Percentiles rank a stretch among this genome's conserved stretches.
Evolutionary conservation across 2,888 invertebrate species (phyloP).

Genomic region (Macrosoma leucophasiata): DNA sequence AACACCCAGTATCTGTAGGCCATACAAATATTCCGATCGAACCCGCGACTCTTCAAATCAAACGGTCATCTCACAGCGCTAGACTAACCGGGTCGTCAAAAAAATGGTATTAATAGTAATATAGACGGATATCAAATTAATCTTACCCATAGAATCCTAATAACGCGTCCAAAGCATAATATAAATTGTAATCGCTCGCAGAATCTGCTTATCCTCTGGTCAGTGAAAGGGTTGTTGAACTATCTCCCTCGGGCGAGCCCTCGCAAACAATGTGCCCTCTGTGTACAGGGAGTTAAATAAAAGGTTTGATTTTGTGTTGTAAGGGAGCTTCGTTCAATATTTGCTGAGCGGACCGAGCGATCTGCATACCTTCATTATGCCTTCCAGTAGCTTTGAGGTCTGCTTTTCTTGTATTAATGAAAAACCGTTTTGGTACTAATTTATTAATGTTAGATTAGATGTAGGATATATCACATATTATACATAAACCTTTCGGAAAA

Average conservation of each 20-base stretch:
- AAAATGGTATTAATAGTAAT: no score
- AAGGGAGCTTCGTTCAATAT: constrained; percentile 66
- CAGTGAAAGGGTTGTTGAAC: constrained; percentile 71
- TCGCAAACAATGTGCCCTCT: constrained; percentile 56
- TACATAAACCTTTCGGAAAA: no score
- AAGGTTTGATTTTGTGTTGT: constrained; percentile 76
- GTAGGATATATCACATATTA: no score
- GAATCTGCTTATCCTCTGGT: constrained; percentile 56
- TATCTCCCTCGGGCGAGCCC: constrained; percentile 50
- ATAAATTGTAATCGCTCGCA: constrained; percentile 43
- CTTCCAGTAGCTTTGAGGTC: constrained; percentile 31
- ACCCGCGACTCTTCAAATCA: no score
- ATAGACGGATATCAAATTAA: no score
- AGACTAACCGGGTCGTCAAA: no score
- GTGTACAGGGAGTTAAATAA: constrained; percentile 70
- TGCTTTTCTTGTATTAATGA: constrained; percentile 17
- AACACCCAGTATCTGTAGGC: no score
- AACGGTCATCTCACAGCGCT: no score
- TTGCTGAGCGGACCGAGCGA: constrained; percentile 54
- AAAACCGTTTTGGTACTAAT: no score
- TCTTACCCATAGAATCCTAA: constrained; percentile 31
- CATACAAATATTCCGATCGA: no score
- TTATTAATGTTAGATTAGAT: no score
- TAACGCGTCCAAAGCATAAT: constrained; percentile 36
- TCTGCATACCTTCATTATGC: constrained; percentile 65